Evolutionary conservation across 2,113 vertebrate genomes (phyloP), one percentile per base, ranked within the genome.

Genomic region (Caretta caretta): DNA sequence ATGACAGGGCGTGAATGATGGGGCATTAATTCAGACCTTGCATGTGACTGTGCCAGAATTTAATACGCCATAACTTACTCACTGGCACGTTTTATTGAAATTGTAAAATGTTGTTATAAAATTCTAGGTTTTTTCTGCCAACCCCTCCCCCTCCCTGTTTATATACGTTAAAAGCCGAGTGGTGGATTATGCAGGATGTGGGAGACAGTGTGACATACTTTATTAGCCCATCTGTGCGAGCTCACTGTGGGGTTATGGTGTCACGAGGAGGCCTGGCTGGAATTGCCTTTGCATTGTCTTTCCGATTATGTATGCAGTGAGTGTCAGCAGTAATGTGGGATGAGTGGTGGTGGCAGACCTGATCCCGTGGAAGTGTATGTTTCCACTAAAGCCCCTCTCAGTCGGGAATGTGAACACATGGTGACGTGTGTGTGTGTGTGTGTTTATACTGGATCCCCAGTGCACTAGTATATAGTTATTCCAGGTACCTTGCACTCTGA

Each of bases 61-160:
- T 95, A 97, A 96, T 72, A 95, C 92, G 91, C 85, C 87, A 3
- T 87, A 93, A 92, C 92, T 95, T 96, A 90, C 87, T 87, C 93
- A 31, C 62, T 83, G 2, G 0, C 83, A 87, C 79, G 82, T 96
- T 98, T 97, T 97, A 97, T 98, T 93, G 48, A 84, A 92, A 91
- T 95, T 81, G 94, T 97, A 97, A 97, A 96, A 95, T 90, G 95
- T 97, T 95, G 97, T 93, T 94, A 85, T 79, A 88, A 81, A 93
- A 59, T 69, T 0, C 1, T 90, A n/a, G n/a, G 48, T 75, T 69
- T 49, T 93, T 78, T 22, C 38, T 24, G 59, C 38, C 29, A 91
- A 4, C 7, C 8, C 19, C 24, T 22, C 72, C 78, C 49, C 17
- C n/a, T 54, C 11, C 19, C 81, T 78, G 27, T 75, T 84, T 85